These are phyloP conservation scores for Olivierus martensii DNA, from an alignment of 1,140 invertebrate species.

Conservation along the genomic window DNA sequence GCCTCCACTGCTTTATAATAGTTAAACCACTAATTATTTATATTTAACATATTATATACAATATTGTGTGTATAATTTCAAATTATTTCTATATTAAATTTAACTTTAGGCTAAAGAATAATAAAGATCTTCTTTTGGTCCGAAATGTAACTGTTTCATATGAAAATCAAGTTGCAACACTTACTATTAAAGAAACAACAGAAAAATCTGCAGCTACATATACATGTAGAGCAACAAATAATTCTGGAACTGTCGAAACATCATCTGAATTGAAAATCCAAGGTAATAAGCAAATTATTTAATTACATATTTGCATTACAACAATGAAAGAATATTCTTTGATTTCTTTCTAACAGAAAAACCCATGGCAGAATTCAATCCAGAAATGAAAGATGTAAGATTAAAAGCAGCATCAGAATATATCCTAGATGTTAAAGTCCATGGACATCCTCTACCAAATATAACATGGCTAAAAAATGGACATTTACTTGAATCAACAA, in stretches of 20 bases:
- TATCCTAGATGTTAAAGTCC: slow-evolving; percentile 40
- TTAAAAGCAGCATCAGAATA: slow-evolving; percentile 42
- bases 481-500: slow-evolving; percentile 27
- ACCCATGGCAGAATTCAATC: slow-evolving; percentile 44
- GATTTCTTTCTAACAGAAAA: slow-evolving; percentile 33
- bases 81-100: too few relatives aligned
- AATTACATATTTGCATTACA: too few relatives aligned
- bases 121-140: slow-evolving; percentile 24
- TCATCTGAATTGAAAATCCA: slow-evolving; percentile 41
- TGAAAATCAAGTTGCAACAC: slow-evolving; percentile 55
- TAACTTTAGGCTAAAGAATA: slow-evolving; percentile 33
- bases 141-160: slow-evolving; percentile 41
- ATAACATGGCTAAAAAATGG: slow-evolving; percentile 50
- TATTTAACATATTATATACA: too few relatives aligned
- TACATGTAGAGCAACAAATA: slow-evolving; percentile 50
- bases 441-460: slow-evolving; percentile 50
- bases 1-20: too few relatives aligned
- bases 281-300: too few relatives aligned
- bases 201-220: slow-evolving; percentile 50
- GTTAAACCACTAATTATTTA: too few relatives aligned
- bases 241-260: slow-evolving; percentile 53
- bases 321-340: too few relatives aligned
- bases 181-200: slow-evolving; percentile 48
- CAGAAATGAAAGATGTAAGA: slow-evolving; percentile 34
- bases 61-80: too few relatives aligned